Evolutionary conservation across 2,797 vertebrate genomes (phyloP).

Genomic region (Huso huso): DNA sequence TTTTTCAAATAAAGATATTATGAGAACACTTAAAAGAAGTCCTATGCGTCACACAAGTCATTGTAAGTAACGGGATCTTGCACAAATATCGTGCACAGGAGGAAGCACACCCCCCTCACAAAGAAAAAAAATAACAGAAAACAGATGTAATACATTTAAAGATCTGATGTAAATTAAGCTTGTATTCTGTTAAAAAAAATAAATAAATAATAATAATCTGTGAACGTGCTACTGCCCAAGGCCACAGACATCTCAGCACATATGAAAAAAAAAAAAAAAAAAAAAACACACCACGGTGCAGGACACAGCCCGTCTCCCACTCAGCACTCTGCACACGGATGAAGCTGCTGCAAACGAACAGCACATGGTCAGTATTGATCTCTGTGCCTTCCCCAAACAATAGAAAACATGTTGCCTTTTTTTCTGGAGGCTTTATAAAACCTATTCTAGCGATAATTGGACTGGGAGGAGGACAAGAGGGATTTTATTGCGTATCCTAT

Average conservation of each 20-base stretch:
- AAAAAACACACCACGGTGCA: no score
- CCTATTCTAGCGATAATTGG: neutral
- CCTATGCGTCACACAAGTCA: no score
- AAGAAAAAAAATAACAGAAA: conserved; percentile 16
- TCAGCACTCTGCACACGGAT: conserved; percentile 64
- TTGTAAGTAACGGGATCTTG: no score
- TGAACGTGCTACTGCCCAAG: conserved; percentile 63
- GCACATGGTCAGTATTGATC: conserved; percentile 36
- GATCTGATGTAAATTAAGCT: conserved; percentile 64
- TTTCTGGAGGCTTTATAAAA: neutral
- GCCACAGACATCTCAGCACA: conserved; percentile 60
- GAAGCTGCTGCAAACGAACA: conserved; percentile 52
- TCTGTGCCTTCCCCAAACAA: conserved; percentile 1
- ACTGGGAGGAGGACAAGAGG: neutral
- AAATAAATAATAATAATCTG: conserved; percentile 44
- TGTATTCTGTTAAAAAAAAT: conserved; percentile 46
- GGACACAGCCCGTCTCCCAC: conserved; percentile 36
- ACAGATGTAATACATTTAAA: conserved; percentile 51
- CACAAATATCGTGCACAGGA: no score
- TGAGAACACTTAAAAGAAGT: no score
- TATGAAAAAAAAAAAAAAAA: conserved; percentile 2
- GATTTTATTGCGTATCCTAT: neutral
- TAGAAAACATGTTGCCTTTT: neutral
- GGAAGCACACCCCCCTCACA: no score
- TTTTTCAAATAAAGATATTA: no score